Conservation (phyloP, 2,797 vertebrate species). For the Atherinosoma microstoma region DNA sequence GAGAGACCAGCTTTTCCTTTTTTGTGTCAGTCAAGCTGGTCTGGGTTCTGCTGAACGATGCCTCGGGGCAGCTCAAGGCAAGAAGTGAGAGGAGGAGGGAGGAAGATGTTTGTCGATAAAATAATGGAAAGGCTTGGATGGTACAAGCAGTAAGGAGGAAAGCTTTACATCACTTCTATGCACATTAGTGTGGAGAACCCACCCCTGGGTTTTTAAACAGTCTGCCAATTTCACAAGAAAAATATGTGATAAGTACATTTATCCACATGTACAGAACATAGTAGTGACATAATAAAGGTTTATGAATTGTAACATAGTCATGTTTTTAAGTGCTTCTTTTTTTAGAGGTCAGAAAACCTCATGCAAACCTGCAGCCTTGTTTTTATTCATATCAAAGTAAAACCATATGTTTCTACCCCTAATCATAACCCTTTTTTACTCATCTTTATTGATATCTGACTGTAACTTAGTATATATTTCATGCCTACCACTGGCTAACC, state of each 20-base stretch:
- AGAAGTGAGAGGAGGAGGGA: constrained; percentile 15
- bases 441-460: too few species aligned
- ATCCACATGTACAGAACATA: too few species aligned
- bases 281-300: neutral
- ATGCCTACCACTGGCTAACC: too few species aligned
- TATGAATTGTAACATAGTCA: neutral
- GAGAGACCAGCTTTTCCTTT: constrained; percentile 7
- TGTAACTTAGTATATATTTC: too few species aligned
- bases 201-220: neutral
- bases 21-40: constrained; percentile 31
- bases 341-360: neutral
- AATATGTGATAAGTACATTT: neutral
- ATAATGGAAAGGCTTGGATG: constrained; percentile 16
- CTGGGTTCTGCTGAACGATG: constrained; percentile 18
- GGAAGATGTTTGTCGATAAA: constrained; percentile 44
- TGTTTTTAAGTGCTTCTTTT: neutral
- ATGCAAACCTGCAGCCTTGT: neutral
- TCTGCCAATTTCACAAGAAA: too few species aligned
- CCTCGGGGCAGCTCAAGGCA: constrained; percentile 42
- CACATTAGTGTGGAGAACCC: neutral
- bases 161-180: constrained; percentile 26
- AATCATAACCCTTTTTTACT: too few species aligned
- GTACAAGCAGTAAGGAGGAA: constrained; percentile 18
- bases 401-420: too few species aligned
- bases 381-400: too few species aligned